These are phyloP conservation scores for Seira musarum DNA, from an alignment of 2,888 invertebrate genomes.

Conservation along the genomic window DNA sequence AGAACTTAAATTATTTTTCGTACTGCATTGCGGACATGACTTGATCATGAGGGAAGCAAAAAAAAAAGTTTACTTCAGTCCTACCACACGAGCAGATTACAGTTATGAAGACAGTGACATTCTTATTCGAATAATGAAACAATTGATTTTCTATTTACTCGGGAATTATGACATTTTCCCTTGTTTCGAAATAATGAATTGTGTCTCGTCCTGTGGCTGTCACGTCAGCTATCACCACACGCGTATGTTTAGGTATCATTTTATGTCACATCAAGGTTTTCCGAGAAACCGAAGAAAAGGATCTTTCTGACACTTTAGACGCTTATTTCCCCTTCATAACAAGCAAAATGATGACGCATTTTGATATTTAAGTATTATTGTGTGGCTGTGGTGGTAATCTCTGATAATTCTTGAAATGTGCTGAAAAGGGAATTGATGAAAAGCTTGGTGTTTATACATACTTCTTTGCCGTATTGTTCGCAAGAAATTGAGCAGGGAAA, in stretches of 20 bases:
- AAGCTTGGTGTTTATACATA: too few relatives aligned
- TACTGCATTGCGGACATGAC: constrained; percentile 15
- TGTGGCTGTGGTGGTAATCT: background rate
- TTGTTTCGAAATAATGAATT: background rate
- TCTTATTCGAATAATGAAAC: background rate
- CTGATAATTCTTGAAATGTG: background rate
- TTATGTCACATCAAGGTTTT: background rate
- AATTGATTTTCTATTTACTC: background rate
- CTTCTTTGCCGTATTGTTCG: background rate
- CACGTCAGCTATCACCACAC: background rate
- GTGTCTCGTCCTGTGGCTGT: background rate
- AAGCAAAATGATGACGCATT: background rate
- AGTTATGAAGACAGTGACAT: background rate
- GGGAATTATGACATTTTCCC: background rate
- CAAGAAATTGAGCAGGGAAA: background rate
- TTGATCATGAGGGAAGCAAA: background rate
- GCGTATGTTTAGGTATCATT: background rate
- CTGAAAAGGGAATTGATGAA: background rate
- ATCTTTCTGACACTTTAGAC: background rate
- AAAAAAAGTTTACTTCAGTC: too few relatives aligned
- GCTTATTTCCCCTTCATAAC: background rate
- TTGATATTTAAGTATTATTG: too few relatives aligned
- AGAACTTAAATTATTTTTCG: too few relatives aligned
- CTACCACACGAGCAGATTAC: background rate
- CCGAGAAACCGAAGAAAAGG: background rate